Conservation (phyloP, 2,113 vertebrate genomes). For the Elgaria multicarinata region DNA sequence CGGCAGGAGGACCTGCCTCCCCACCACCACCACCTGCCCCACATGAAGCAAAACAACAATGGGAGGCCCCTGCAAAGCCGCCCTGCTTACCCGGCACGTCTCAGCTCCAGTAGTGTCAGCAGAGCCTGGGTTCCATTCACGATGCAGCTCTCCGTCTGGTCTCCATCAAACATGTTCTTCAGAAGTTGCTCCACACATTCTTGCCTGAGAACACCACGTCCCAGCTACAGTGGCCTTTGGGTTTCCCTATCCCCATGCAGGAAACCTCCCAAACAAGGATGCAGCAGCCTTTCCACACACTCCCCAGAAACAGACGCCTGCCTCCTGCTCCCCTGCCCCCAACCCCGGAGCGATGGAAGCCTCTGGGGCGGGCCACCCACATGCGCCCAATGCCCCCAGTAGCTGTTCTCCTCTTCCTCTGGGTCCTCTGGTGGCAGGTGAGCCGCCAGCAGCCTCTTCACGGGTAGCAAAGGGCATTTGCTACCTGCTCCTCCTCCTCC, state of each 20-base stretch:
- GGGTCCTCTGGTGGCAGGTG: not conserved
- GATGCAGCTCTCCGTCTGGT: conserved; percentile 88
- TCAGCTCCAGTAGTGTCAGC: conserved; percentile 90
- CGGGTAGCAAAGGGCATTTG: not conserved
- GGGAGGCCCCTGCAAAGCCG: not conserved
- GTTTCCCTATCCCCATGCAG: not conserved
- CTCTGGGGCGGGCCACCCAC: too few species aligned
- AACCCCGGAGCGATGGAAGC: not conserved
- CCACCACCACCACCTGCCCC: too few species aligned
- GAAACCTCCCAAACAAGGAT: not conserved
- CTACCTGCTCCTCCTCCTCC: not conserved
- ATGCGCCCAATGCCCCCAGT: too few species aligned
- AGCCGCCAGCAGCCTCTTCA: not conserved
- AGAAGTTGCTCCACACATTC: conserved; percentile 92
- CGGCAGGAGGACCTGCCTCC: not conserved
- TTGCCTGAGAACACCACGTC: conserved; percentile 78
- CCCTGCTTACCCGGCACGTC: conserved; percentile 88
- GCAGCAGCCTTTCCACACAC: not conserved
- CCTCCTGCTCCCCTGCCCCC: not conserved
- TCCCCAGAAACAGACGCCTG: not conserved
- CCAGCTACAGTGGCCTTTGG: not conserved
- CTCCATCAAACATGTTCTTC: conserved; percentile 93
- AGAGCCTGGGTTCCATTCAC: conserved; percentile 94
- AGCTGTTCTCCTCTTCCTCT: not conserved
- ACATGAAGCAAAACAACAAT: not conserved